Evolutionary conservation across 2,888 invertebrate species (phyloP), one percentile per base, ranked within the genome.

Genomic region (Synanthedon myopaeformis): DNA sequence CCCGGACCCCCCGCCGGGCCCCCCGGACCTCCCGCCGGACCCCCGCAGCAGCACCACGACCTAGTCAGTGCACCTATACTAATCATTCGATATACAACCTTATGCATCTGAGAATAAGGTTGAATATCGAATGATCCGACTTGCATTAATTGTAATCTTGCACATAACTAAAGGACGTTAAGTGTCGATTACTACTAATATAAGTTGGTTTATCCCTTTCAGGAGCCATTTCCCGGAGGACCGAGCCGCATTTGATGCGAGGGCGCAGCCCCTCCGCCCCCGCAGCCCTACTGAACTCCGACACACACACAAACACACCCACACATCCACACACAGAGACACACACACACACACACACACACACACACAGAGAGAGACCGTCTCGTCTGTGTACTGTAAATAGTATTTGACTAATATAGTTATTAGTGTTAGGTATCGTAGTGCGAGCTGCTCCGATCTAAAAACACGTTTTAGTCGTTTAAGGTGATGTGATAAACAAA

Each of bases 181-280:
- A n/a, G n/a, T n/a, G n/a, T n/a, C n/a, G n/a, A n/a, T n/a, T n/a
- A n/a, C n/a, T n/a, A n/a, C n/a, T n/a, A n/a, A n/a, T n/a, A n/a
- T n/a, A n/a, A n/a, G n/a, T n/a, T n/a, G n/a, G n/a, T n/a, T n/a
- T n/a, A n/a, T n/a, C n/a, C n/a, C 23, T 71, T 65, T 19, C 78
- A 86, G 86, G 86, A 87, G 67, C 69, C 80, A 63, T 81, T 80
- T 69, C 63, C 76, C 57, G 72, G 72, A 64, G 74, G 76, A 63
- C 66, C 79, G 61, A 77, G 72, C 68, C 82, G 84, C 70, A 85
- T 87, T 82, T 87, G 87, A 87, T 85, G 77, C 66, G 68, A 63
- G 66, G 63, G 71, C 63, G 53, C 52, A 57, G 57, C 59, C 65
- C 51, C 12, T 51, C 10, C 51, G 41, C 52, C 54, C 55, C 51